Evolutionary conservation across 2,113 vertebrate species (phyloP).

Genomic region (Pedionomus torquatus): DNA sequence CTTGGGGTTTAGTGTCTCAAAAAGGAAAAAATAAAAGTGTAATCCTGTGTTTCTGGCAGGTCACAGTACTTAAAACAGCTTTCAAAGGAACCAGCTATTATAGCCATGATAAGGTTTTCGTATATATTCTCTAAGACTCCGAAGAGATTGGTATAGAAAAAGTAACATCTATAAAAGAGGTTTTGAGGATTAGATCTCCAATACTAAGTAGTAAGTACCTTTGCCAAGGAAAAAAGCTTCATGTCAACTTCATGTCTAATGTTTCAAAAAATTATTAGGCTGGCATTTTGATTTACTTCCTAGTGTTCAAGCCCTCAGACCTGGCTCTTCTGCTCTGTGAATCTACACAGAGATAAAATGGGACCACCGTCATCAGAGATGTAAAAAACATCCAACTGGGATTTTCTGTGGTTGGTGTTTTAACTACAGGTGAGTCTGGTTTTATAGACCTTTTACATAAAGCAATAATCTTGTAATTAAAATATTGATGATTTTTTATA

Average conservation of each 20-base stretch:
- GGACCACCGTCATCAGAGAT: neutral
- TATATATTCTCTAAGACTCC: neutral
- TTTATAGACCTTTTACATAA: neutral
- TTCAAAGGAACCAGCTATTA: neutral
- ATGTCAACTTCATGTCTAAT: neutral
- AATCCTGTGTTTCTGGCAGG: neutral
- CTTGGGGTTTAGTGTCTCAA: neutral
- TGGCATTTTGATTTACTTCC: neutral
- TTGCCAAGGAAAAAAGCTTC: neutral
- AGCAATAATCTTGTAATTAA: neutral
- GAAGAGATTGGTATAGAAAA: neutral
- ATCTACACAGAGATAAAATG: neutral
- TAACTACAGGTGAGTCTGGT: neutral
- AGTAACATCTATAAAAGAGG: neutral
- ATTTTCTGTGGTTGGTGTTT: neutral
- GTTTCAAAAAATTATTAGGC: neutral
- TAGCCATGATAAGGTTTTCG: neutral
- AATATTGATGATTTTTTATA: neutral
- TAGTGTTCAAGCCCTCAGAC: neutral
- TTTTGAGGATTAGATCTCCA: neutral
- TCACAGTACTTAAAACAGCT: neutral
- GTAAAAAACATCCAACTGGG: neutral
- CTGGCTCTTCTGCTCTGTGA: neutral
- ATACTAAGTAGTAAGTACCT: neutral
- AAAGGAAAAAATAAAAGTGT: neutral